Evolutionary conservation across 2,113 vertebrate species (phyloP).

Genomic region (Erythrocebus patas): DNA sequence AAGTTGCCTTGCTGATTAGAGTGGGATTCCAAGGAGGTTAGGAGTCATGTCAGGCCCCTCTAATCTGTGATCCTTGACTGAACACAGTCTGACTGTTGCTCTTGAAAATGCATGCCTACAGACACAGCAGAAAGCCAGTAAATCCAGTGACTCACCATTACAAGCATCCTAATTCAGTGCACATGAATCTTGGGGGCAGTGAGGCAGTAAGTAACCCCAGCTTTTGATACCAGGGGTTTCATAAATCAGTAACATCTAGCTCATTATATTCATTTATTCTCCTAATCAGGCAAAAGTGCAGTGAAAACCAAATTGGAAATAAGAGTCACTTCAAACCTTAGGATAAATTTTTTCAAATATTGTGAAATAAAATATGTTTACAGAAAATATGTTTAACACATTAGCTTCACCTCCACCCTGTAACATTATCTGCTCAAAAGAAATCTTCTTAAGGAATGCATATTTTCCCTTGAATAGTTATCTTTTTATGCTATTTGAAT

Average conservation of each 20-base stretch:
- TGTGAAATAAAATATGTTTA: conserved; percentile 3
- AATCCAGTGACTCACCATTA: not conserved
- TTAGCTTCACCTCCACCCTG: not conserved
- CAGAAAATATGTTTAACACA: conserved; percentile 31
- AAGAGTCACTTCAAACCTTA: not conserved
- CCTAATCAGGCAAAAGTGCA: not conserved
- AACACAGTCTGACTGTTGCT: not conserved
- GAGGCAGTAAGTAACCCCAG: not conserved
- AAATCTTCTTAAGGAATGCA: not conserved
- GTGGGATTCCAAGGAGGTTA: not conserved
- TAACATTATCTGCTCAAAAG: not conserved
- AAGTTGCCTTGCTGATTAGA: not conserved
- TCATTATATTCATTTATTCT: not conserved
- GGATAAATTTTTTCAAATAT: conserved; percentile 6
- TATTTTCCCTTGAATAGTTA: not conserved
- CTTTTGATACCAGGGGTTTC: not conserved
- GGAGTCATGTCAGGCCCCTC: not conserved
- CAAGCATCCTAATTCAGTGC: not conserved
- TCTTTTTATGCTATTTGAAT: conserved; percentile 54
- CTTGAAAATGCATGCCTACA: not conserved
- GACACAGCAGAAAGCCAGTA: not conserved
- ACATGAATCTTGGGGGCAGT: not conserved
- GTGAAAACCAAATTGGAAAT: not conserved
- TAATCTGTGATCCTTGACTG: not conserved
- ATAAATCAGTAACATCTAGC: not conserved